Evolutionary conservation across 2,888 invertebrate species (phyloP), one percentile per base, ranked within the genome.

Genomic region (Amphipyra berbera): DNA sequence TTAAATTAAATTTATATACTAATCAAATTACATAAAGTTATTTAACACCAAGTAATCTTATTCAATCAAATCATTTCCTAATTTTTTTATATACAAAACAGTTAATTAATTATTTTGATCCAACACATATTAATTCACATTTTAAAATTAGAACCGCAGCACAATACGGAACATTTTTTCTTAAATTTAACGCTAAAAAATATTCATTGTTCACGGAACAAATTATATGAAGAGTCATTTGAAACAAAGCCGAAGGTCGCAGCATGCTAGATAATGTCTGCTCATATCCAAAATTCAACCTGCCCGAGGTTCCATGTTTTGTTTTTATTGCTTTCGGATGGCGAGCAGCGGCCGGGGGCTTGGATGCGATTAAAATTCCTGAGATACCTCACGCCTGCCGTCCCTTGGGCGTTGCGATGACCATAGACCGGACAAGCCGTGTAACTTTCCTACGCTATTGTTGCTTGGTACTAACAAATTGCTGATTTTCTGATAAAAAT

Each of bases 321-420:
- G 88, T 88, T 90, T 90, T 90, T 90, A 88, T 90, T 88, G 82
- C 84, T 79, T 83, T 87, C 83, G 83, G 79, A 82, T 79, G 84
- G 82, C 86, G 85, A 79, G 79, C 82, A 82, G 78, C 82, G 84
- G 85, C 85, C 88, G 81, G 85, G 82, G 89, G 88, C 89, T 89
- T 90, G 89, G 92, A 89, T 90, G 88, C 95, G 94, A 95, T 94
- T 94, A 95, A 95, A 90, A 95, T 95, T 95, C 95, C 90, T 88
- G 80, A 86, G 89, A 92, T 92, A 88, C 93, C 93, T 92, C 90
- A 89, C 94, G 94, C 92, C 91, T 87, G 85, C 87, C 88, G 85
- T 83, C 87, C 88, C 87, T 85, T 81, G 77, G 83, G 84, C 84
- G 76, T 68, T 73, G 69, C 76, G 83, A 84, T 83, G 81, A 67